These are phyloP conservation scores for Columba livia DNA, from an alignment of 2,113 vertebrate genomes.

Conservation along the genomic window DNA sequence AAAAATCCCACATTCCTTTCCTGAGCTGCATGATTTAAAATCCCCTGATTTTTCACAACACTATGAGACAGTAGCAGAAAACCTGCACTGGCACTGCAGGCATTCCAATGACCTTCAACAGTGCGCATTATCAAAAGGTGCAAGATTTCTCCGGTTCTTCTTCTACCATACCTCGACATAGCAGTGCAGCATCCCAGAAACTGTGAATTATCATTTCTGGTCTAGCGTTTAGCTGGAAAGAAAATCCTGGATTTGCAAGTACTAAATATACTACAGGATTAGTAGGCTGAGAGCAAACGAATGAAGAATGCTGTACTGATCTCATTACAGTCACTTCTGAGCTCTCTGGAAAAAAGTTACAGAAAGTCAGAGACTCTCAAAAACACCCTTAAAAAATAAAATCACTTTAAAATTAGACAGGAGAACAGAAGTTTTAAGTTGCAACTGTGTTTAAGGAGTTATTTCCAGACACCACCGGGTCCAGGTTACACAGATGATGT, in stretches of 20 bases:
- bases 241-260: background rate
- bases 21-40: background rate
- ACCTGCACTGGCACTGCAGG: constrained; percentile 19
- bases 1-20: background rate
- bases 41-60: background rate
- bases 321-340: background rate
- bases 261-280: constrained; percentile 18
- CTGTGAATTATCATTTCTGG: background rate
- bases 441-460: background rate
- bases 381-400: background rate
- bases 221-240: background rate
- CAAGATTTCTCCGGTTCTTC: background rate
- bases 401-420: background rate
- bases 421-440: background rate
- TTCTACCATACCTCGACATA: background rate
- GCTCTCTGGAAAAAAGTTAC: background rate
- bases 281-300: background rate
- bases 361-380: background rate
- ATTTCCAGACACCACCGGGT: background rate
- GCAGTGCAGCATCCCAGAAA: background rate
- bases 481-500: background rate
- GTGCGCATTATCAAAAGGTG: background rate
- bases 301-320: background rate
- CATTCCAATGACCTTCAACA: background rate
- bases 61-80: background rate